Evolutionary conservation across 2,113 vertebrate genomes (phyloP), one percentile per base, ranked within the genome.

Genomic region (Protomyctophum bolini): DNA sequence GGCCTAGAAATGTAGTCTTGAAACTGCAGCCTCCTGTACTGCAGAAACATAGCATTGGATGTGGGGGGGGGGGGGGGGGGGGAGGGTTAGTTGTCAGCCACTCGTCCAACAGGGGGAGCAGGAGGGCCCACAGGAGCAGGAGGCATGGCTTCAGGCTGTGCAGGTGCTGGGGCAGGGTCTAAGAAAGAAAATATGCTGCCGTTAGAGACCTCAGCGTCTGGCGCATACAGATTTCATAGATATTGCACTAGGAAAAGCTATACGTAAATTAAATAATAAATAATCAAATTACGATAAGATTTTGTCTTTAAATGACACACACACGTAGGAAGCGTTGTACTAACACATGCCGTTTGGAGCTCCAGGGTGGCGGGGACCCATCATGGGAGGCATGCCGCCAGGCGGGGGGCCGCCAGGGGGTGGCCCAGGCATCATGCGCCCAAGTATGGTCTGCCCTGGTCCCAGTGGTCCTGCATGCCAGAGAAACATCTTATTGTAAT

Each of bases 281-380:
- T 50, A 50, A 7, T 10, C 49, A 50, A 10, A 41, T 4, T 41
- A 41, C 33, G 4, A 41, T 6, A 41, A 0, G 33, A 41, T 1
- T 4, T 41, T 41, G 33, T 41, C 3, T 41, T 41, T 50, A 10
- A 50, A 50, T 50, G 10, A 8, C 8, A 50, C 8, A 49, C 3
- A 48, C 33, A 10, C 10, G 12, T 45, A 8, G 11, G 4, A n/a
- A n/a, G 14, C 8, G 9, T 9, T 8, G 8, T 75, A 95, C 97
- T 96, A 86, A 99, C 97, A 98, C 96, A 98, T 94, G 91, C 96
- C 97, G 0, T 98, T 97, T 1, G 95, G 94, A 0, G 96, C 92
- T 58, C 96, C 95, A 0, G 95, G 92, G 70, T 95, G 94, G 0
- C 95, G 94, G 5, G 97, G 94, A 48, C 96, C 96, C 29, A 97